Evolutionary conservation across 2,888 invertebrate species (phyloP).

Genomic region (Odontothrips loti): DNA sequence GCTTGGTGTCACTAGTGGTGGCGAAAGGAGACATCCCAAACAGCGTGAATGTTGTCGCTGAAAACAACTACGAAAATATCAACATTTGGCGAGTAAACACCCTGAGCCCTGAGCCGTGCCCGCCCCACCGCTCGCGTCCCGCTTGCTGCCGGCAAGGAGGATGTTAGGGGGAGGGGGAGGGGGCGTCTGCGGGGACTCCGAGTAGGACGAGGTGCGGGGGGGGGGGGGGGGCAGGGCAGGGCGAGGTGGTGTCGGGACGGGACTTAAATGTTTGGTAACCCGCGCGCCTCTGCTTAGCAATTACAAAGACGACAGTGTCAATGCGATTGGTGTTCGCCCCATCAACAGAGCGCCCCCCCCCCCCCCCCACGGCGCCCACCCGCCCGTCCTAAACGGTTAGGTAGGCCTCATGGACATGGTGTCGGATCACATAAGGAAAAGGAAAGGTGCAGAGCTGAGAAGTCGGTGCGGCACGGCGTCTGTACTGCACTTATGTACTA

Average conservation of each 20-base stretch:
- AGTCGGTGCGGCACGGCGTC: no score
- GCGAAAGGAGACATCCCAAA: constrained; percentile 24
- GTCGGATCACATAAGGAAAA: no score
- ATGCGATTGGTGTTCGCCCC: background rate
- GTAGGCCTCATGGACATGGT: no score
- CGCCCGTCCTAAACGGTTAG: no score
- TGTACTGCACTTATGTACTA: no score
- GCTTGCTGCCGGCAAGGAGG: background rate
- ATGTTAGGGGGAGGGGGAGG: background rate
- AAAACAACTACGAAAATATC: constrained; percentile 27
- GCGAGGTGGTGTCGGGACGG: background rate
- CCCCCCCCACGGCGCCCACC: no score
- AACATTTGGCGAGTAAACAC: constrained; percentile 22
- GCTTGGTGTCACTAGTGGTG: constrained; percentile 14
- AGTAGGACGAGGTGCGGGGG: background rate
- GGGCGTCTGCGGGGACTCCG: no score
- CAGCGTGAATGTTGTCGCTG: constrained; percentile 24
- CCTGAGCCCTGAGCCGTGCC: constrained; percentile 13
- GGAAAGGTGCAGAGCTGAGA: no score
- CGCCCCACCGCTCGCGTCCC: background rate
- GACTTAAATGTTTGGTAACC: background rate
- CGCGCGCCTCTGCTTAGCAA: background rate
- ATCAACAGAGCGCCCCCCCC: no score
- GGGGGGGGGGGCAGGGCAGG: background rate
- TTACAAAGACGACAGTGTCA: constrained; percentile 2